These are phyloP conservation scores for Erethizon dorsatum DNA, from an alignment of 2,797 vertebrate species.

Conservation along the genomic window DNA sequence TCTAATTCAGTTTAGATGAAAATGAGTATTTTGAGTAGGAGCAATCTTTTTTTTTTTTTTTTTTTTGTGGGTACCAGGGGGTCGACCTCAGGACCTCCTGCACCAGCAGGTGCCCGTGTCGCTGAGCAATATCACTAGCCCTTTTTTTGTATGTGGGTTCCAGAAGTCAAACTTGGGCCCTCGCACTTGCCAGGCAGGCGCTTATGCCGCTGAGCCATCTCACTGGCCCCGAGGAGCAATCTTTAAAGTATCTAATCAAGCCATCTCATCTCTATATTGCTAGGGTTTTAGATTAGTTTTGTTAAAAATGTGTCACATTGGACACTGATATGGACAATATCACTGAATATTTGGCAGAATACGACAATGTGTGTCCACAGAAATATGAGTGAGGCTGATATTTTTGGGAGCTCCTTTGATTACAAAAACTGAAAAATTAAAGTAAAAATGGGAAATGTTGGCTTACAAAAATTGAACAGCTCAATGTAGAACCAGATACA, in stretches of 20 bases:
- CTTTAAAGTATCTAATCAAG: not conserved
- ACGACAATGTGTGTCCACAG: not conserved
- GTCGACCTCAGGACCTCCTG: too few species aligned
- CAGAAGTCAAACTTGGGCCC: too few species aligned
- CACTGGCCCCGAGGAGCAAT: too few species aligned
- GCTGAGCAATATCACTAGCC: too few species aligned
- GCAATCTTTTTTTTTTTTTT: too few species aligned
- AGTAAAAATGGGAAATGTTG: not conserved
- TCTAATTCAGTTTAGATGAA: not conserved
- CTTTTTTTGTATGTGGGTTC: too few species aligned
- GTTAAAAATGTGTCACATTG: not conserved
- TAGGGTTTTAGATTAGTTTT: not conserved
- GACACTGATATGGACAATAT: not conserved
- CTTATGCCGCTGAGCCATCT: too few species aligned
- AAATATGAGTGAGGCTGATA: not conserved
- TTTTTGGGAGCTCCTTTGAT: not conserved
- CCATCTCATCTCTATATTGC: not conserved
- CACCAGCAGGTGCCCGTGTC: too few species aligned
- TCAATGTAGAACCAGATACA: not conserved
- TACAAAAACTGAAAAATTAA: not conserved
- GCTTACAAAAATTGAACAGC: not conserved
- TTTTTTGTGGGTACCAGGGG: too few species aligned
- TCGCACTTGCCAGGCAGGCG: too few species aligned
- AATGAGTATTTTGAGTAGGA: not conserved
- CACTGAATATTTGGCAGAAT: not conserved